Base-by-base conservation (phyloP, 2,888 invertebrate species). In the Caenorhabditis doughertyi region DNA sequence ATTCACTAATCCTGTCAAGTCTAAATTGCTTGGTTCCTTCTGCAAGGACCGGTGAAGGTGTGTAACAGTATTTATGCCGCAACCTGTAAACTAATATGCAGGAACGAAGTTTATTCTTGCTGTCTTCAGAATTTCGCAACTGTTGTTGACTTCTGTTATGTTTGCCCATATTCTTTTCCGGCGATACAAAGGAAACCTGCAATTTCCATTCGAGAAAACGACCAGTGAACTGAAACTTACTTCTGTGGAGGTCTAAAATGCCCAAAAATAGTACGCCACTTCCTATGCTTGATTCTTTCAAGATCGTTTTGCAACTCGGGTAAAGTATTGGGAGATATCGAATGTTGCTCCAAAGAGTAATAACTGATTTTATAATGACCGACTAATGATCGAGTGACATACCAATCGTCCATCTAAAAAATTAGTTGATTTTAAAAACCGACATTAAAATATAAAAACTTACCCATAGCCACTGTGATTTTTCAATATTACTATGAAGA, bases 361-460 rank as follows among this genome's bases (percentile, higher is more conserved):
- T 79, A 80, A 27, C 72, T 83, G 7, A 82, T 68, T 47, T 67
- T 67, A 16, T 82, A 42, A 7, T 71, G 62, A 5, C 72, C 60
- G 3, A 82, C 56, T 16, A 82, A 55, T 7, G 81, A 83, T 35
- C 85, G 58, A 1, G 88, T 88, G 9, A 87, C 86, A 51, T 88
- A 88, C 88, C 88, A 88, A 42, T 88, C 87, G 74, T 88, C 88
- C 87, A 88, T 88, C 88, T 88, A 53, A 4, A 83, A 60, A 7
- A 18, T 3, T 4, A 32, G 8, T 5, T 18, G 18, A 29, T 1
- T 18, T 18, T n/a, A n/a, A n/a, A n/a, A n/a, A n/a, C 16, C 23
- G 25, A 1, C n/a, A n/a, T 16, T 35, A 0, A 25, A 18, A 32
- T 18, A 16, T 39, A 25, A 23, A 44, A 64, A 35, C 72, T 21